A percentile compares a stretch with the other conserved stretches of the same genome.
phyloP scores from a whole-genome alignment of 2,113 vertebrate species.

The Girardinichthys multiradiatus region DNA sequence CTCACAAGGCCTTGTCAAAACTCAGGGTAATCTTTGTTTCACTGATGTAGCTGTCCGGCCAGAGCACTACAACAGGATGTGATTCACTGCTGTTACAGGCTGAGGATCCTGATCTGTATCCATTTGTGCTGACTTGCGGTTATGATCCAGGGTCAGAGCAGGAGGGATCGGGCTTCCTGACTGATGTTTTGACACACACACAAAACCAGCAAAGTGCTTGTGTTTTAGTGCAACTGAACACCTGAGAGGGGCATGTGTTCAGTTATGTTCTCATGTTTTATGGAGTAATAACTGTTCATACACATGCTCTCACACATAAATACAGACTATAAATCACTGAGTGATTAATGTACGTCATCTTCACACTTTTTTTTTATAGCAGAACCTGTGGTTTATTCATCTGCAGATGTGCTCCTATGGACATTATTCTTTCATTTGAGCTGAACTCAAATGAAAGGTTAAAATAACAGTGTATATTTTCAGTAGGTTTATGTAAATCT shows the following conservation, averaged over 20 bases:
- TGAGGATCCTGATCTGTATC: slow-evolving; percentile 30
- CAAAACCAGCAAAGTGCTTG: slow-evolving; percentile 10
- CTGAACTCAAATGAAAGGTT: background rate
- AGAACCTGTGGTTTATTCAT: background rate
- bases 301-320: background rate
- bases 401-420: background rate
- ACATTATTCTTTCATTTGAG: background rate
- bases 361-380: background rate
- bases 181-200: slow-evolving; percentile 40
- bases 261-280: slow-evolving; percentile 10
- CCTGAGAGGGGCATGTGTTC: slow-evolving; percentile 14
- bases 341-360: background rate
- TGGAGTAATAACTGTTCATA: background rate
- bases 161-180: slow-evolving; percentile 32
- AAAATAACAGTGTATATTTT: no score
- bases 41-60: slow-evolving; percentile 19
- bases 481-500: no score
- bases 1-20: slow-evolving; percentile 28
- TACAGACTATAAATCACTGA: slow-evolving; percentile 9
- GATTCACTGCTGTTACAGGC: slow-evolving; percentile 40
- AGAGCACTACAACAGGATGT: slow-evolving; percentile 14
- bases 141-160: slow-evolving; percentile 29
- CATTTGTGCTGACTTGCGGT: slow-evolving; percentile 44
- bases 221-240: slow-evolving; percentile 20
- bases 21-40: slow-evolving; percentile 35